Evolutionary conservation across 2,797 vertebrate species (phyloP), one percentile per base, ranked within the genome.

Genomic region (Pangasius djambal): DNA sequence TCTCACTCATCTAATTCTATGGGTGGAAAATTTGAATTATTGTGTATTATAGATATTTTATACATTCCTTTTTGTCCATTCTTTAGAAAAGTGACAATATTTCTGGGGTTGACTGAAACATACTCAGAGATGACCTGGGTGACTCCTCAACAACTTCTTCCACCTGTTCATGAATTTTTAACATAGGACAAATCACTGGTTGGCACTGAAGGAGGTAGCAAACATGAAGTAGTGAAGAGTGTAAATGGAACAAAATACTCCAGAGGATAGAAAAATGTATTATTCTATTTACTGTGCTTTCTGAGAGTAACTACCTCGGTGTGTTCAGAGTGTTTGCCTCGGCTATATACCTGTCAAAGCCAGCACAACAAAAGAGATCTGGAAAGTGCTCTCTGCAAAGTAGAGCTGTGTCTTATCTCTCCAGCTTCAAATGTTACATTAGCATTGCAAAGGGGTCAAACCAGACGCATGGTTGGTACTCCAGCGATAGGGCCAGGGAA

Each of bases 391-490:
- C 67, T 81, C 31, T 63, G 79, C 44, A 40, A 69, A 83, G 69
- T 83, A 57, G 88, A 89, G 88, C 52, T 34, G n/a, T 75, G 63
- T 55, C 86, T 89, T 70, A 89, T 87, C 86, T 87, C 72, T 15
- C 72, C 63, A 65, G 82, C 82, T 86, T 87, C 82, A 87, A 89
- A 89, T 87, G 86, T 87, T 89, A 79, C 89, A 89, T 89, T 85
- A 87, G 72, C 86, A 89, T 87, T 2, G 86, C 72, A 88, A 90
- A 90, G 44, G 82, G 89, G 82, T 88, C 82, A 81, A 52, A 72
- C 63, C 86, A 61, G 50, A 72, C 63, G 3, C 50, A 12, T 9
- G 9, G 74, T 63, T 59, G 34, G 9, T 22, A 44, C 86, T 89
- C 28, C 50, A 69, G 34, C 25, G 50, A 84, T 57, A 78, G 34